Conservation (phyloP, 2,888 invertebrate genomes). For the Heliconius sara region DNA sequence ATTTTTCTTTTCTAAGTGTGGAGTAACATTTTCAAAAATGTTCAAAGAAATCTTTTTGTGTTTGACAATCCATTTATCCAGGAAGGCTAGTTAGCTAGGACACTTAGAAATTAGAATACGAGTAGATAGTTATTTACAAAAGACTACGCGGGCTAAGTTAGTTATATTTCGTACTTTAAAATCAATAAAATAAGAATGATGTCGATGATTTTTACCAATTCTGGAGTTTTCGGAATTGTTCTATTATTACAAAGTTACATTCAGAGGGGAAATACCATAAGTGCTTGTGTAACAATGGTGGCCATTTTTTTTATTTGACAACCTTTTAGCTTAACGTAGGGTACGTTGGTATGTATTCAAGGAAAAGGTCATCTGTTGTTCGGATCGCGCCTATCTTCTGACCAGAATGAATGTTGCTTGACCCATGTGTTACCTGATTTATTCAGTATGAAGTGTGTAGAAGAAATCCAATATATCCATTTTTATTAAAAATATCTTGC, state of each 20-base stretch:
- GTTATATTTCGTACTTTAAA: background rate
- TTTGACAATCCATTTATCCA: too few species aligned
- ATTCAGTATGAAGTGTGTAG: too few species aligned
- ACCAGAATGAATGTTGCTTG: background rate
- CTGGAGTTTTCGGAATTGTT: background rate
- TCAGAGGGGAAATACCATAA: background rate
- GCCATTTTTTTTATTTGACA: background rate
- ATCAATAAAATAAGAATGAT: too few species aligned
- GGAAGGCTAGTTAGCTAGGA: too few species aligned
- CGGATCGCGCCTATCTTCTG: background rate
- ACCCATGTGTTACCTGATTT: background rate
- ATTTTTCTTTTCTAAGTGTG: too few species aligned
- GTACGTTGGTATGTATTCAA: background rate
- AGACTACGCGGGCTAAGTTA: background rate
- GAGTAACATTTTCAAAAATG: too few species aligned
- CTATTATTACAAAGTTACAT: background rate
- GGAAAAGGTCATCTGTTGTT: constrained; percentile 2
- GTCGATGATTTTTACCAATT: too few species aligned
- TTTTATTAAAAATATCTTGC: too few species aligned
- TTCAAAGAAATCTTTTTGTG: too few species aligned
- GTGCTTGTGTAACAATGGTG: background rate
- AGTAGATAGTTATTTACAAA: too few species aligned
- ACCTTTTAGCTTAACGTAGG: background rate
- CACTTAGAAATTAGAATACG: too few species aligned
- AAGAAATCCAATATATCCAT: too few species aligned